These are phyloP conservation scores for Dusona sp. DNA, from an alignment of 2,888 invertebrate genomes.

Conservation along the genomic window DNA sequence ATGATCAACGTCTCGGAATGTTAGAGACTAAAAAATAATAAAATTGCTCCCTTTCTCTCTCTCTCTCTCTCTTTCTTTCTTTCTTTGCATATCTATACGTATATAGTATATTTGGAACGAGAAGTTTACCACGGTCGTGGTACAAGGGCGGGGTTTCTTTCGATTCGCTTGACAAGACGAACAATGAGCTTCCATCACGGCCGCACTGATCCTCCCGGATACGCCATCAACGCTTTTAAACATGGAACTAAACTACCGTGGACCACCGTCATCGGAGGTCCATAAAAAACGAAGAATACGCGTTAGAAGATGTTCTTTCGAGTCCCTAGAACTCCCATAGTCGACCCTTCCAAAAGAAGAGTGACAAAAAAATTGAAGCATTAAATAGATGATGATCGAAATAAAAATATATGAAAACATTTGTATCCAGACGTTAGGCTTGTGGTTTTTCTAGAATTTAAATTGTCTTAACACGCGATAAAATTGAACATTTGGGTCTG, in stretches of 20 bases:
- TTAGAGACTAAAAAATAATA: slow-evolving; percentile 37
- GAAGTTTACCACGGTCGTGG: slow-evolving; percentile 16
- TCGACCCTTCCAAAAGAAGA: not conserved
- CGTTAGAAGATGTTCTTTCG: not conserved
- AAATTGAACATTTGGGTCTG: no score
- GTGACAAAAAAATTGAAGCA: not conserved
- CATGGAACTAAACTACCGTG: slow-evolving; percentile 73
- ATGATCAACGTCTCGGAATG: slow-evolving; percentile 48
- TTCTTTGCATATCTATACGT: not conserved
- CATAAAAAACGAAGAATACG: not conserved
- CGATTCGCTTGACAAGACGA: slow-evolving; percentile 74
- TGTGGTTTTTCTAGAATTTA: no score
- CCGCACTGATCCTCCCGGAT: slow-evolving; percentile 79
- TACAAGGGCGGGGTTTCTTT: slow-evolving; percentile 38
- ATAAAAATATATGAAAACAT: not conserved
- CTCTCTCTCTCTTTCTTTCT: not conserved
- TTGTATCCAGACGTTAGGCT: not conserved
- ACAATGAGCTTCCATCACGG: slow-evolving; percentile 79
- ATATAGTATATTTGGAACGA: slow-evolving; percentile 13
- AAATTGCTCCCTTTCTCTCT: not conserved
- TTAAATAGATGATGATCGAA: not conserved
- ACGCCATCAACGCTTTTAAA: slow-evolving; percentile 76
- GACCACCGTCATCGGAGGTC: slow-evolving; percentile 65
- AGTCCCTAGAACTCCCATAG: not conserved
- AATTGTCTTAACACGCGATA: no score